A percentile compares a stretch with the other conserved stretches of the same genome.
phyloP scores from a whole-genome alignment of 2,888 invertebrate genomes.

The Dinocampus coccinellae region DNA sequence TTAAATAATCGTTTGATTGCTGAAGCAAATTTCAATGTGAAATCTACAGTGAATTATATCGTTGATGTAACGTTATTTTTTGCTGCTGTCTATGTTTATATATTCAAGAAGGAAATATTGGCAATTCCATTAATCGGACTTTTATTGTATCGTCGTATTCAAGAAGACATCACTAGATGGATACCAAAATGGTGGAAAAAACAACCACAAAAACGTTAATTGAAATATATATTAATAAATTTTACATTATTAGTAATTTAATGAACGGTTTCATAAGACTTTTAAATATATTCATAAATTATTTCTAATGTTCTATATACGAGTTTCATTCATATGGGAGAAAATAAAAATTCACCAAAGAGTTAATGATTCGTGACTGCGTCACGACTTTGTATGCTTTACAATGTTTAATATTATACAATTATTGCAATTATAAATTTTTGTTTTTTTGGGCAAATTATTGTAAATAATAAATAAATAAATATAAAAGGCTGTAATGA shows the following conservation, averaged over 20 bases:
- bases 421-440: conserved; percentile 5
- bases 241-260: background rate
- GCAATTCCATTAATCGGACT: conserved; percentile 84
- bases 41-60: conserved; percentile 78
- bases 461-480: conserved; percentile 14
- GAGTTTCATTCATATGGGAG: background rate
- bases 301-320: conserved; percentile 1
- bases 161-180: conserved; percentile 73
- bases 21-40: conserved; percentile 78
- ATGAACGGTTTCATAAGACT: conserved; percentile 14
- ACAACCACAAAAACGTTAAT: conserved; percentile 34
- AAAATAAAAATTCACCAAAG: conserved; percentile 15
- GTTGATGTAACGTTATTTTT: conserved; percentile 82
- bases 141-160: conserved; percentile 82
- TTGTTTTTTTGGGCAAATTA: background rate
- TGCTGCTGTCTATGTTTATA: conserved; percentile 85
- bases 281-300: conserved; percentile 7
- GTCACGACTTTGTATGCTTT: conserved; percentile 20
- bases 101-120: conserved; percentile 83
- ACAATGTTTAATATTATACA: background rate
- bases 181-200: conserved; percentile 52
- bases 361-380: conserved; percentile 12
- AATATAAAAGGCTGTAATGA: background rate
- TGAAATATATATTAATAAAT: background rate
- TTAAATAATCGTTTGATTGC: conserved; percentile 72